A percentile compares a stretch with the other conserved stretches of the same genome.
Conservation (phyloP, 2,888 invertebrate species). For the Apantesis nais region DNA sequence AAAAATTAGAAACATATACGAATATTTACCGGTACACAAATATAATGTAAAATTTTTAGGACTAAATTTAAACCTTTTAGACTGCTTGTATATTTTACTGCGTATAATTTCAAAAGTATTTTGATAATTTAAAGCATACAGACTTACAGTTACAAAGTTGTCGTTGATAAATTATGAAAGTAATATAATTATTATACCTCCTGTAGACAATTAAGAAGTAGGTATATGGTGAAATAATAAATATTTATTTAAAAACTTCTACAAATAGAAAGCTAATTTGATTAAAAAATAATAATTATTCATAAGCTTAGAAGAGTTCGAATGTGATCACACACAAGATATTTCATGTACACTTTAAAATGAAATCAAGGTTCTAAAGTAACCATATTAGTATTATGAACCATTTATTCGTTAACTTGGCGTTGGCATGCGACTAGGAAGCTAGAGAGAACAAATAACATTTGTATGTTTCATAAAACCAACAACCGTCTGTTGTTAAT, state of each 20-base stretch:
- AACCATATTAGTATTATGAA: conserved; percentile 25
- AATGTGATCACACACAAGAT: background rate
- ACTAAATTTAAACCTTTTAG: too few species aligned
- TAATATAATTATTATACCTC: too few species aligned
- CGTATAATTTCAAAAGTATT: too few species aligned
- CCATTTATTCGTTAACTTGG: conserved; percentile 35
- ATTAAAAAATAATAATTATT: background rate
- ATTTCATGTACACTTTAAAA: background rate
- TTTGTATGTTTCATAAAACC: conserved; percentile 55
- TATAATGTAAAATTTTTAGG: too few species aligned
- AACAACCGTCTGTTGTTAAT: conserved; percentile 65
- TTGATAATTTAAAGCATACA: background rate
- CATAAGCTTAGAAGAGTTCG: background rate
- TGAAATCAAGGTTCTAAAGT: background rate
- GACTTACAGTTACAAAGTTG: too few species aligned
- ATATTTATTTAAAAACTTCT: background rate
- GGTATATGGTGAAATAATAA: background rate
- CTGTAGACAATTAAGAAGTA: too few species aligned
- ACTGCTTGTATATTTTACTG: too few species aligned
- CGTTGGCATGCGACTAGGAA: conserved; percentile 41
- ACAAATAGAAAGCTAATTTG: background rate
- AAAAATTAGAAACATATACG: too few species aligned
- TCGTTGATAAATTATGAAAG: too few species aligned
- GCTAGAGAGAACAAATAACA: conserved; percentile 46
- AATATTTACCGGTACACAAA: too few species aligned